Conservation (phyloP, 1,140 invertebrate species). For the Battus philenor region DNA sequence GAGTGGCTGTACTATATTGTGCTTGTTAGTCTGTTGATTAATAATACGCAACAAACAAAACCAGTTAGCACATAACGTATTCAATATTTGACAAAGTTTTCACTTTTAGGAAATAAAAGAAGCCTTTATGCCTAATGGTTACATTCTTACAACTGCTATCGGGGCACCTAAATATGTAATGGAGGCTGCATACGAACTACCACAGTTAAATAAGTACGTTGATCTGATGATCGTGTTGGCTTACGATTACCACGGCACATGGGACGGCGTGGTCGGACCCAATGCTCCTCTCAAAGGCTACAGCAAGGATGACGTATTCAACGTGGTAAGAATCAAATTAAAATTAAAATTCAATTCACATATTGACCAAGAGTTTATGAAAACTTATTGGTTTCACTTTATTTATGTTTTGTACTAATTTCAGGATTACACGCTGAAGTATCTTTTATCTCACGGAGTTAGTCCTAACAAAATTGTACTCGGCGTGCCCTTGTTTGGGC, state of each 20-base stretch:
- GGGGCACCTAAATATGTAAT: background rate
- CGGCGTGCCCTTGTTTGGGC: conserved; percentile 7
- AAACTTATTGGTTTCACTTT: too few species aligned
- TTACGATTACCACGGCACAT: conserved; percentile 12
- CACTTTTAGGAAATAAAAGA: conserved; percentile 9
- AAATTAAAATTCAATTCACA: background rate
- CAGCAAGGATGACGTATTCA: background rate
- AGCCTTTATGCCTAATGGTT: conserved; percentile 2
- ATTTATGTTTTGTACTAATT: background rate
- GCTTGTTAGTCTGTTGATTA: too few species aligned
- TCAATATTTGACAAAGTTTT: too few species aligned
- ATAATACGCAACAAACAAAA: too few species aligned
- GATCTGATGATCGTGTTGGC: conserved; percentile 3
- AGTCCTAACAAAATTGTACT: conserved; percentile 16
- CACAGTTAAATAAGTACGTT: conserved; percentile 6
- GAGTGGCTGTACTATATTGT: too few species aligned
- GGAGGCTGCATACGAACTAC: conserved; percentile 11
- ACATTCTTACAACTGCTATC: background rate
- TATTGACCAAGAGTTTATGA: too few species aligned
- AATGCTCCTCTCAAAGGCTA: conserved; percentile 6
- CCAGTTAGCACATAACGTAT: too few species aligned
- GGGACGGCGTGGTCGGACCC: conserved; percentile 7
- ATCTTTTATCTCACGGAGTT: conserved; percentile 62
- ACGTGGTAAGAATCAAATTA: background rate
- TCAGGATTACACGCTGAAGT: conserved; percentile 17